Evolutionary conservation across 2,113 vertebrate species (phyloP), one percentile per base, ranked within the genome.

Genomic region (human): DNA sequence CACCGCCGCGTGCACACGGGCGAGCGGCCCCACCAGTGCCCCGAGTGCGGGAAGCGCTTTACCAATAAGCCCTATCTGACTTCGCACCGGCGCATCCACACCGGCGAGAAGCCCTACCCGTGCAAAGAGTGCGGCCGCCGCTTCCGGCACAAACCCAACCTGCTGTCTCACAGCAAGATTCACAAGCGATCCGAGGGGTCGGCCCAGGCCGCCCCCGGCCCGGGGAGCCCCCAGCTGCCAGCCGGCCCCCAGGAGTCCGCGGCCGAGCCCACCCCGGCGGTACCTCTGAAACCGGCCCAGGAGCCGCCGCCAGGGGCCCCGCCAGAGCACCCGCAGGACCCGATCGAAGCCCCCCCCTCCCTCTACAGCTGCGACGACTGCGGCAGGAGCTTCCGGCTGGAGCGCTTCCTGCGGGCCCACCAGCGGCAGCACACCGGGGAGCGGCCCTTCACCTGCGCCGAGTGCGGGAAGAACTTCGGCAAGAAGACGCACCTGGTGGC

Each of bases 381-480:
- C 6, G 97, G 97, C 25, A 87, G 97, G 43, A 90, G 91, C 89
- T 98, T 98, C 97, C 97, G 97, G 32, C 96, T 97, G 9, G 96
- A 98, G 95, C 96, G 97, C 66, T 98, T 97, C 88, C 93, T 98
- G 90, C 96, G 96, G 0, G 96, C 96, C 0, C 98, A 98, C 79
- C 97, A 97, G 97, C 93, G 96, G 66, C 98, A 97, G 91, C 98
- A 98, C 89, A 55, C 95, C 3, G 99, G 64, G 45, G 99, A 99
- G 97, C 98, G 98, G 94, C 99, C 84, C 98, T 98, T 98, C 93
- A 3, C 97, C 94, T 98, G 98, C 80, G 82, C 98, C 0, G 98
- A 99, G n/a, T 99, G 99, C 64, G 99, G 99, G 79, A 98, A 98
- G 96, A 99, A 99, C 96, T 98, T 99, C 35, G 99, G 99, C 98